Conservation (phyloP, 2,113 vertebrate genomes). For the Proterorhinus semilunaris region DNA sequence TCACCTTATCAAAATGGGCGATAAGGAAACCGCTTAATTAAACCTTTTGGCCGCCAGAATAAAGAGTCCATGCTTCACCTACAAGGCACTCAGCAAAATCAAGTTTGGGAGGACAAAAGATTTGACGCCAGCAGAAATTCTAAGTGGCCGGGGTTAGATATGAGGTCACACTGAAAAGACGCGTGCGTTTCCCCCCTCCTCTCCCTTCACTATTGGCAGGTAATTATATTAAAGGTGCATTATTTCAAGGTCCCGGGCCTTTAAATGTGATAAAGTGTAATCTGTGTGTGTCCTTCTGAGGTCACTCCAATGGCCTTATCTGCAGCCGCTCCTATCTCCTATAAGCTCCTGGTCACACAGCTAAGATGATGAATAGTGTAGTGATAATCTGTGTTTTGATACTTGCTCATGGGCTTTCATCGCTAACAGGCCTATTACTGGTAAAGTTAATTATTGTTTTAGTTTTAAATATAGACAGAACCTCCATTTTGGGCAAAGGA, state of each 20-base stretch:
- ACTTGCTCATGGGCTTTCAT: conserved; percentile 31
- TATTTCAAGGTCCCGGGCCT: conserved; percentile 73
- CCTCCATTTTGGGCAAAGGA: neutral
- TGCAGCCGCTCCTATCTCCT: conserved; percentile 11
- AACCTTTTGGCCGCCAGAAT: conserved; percentile 25
- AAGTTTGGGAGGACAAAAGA: conserved; percentile 55
- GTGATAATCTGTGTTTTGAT: conserved; percentile 11
- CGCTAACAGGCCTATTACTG: conserved; percentile 16
- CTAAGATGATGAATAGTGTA: neutral
- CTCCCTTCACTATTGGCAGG: conserved; percentile 55
- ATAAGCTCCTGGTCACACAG: conserved; percentile 15
- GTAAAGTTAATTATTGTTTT: neutral
- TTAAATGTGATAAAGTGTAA: conserved; percentile 70
- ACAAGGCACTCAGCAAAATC: conserved; percentile 36
- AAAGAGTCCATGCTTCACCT: conserved; percentile 35
- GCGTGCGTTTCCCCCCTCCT: conserved; percentile 16
- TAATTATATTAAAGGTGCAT: conserved; percentile 75
- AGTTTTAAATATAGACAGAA: neutral
- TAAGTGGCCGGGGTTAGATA: conserved; percentile 56
- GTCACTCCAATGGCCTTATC: conserved; percentile 47
- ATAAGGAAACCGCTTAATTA: conserved; percentile 47
- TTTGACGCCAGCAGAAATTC: conserved; percentile 57
- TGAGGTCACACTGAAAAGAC: conserved; percentile 60
- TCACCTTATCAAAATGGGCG: conserved; percentile 36
- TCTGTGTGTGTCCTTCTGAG: conserved; percentile 62